A percentile compares a stretch with the other conserved stretches of the same genome.
These are phyloP conservation scores for Magallana gigas DNA, from an alignment of 1,140 invertebrate species.

Conservation along the genomic window DNA sequence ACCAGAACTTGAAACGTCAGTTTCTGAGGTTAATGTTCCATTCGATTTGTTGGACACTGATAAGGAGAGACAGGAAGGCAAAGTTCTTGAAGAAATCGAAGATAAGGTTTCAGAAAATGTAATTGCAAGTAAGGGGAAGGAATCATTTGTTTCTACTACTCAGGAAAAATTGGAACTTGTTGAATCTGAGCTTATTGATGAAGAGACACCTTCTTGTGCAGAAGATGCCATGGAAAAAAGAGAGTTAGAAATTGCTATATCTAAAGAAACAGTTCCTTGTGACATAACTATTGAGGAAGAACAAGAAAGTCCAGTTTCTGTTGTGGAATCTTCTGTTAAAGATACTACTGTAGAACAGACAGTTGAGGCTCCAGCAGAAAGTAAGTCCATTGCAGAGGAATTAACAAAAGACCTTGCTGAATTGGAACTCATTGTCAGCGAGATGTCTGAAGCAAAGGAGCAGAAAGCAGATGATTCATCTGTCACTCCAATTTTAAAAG, in stretches of 20 bases:
- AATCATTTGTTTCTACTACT: background rate
- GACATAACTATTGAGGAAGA: slow-evolving; percentile 43
- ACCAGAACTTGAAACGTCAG: slow-evolving; percentile 29
- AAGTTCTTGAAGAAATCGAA: background rate
- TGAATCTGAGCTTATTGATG: background rate
- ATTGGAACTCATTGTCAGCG: background rate
- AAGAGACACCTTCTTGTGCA: background rate
- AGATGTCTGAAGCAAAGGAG: background rate
- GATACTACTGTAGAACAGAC: slow-evolving; percentile 4
- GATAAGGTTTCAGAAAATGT: background rate
- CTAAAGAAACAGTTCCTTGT: slow-evolving; percentile 33
- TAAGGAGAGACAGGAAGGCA: background rate
- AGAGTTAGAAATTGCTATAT: slow-evolving; percentile 42
- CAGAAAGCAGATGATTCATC: slow-evolving; percentile 15
- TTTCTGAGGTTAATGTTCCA: background rate
- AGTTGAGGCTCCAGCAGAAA: slow-evolving; percentile 32
- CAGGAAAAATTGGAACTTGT: background rate
- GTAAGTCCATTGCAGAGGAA: slow-evolving; percentile 38
- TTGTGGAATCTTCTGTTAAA: background rate
- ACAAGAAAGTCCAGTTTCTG: slow-evolving; percentile 35
- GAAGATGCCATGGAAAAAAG: slow-evolving; percentile 42
- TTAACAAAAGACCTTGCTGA: slow-evolving; percentile 35
- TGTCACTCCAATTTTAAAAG: background rate
- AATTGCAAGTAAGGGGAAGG: background rate
- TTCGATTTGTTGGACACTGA: slow-evolving; percentile 9